Conservation (phyloP, 2,888 invertebrate genomes). For the Diarsia rubi region DNA sequence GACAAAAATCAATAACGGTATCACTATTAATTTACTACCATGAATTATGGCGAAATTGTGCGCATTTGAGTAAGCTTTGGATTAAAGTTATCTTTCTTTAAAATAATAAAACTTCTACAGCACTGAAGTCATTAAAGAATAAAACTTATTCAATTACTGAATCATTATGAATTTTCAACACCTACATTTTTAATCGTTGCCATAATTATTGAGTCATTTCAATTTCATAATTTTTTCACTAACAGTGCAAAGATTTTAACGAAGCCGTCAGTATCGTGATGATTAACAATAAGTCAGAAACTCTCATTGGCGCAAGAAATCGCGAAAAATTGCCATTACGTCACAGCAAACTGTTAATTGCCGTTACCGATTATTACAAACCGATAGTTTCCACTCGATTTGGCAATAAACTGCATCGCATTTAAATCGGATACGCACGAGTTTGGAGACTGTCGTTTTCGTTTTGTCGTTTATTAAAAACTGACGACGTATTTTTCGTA, state of each 20-base stretch:
- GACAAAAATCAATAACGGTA: background rate
- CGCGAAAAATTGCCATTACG: constrained; percentile 84
- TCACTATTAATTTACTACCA: background rate
- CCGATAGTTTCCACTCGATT: constrained; percentile 82
- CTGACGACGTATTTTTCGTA: background rate
- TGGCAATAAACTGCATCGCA: constrained; percentile 73
- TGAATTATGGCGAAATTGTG: background rate
- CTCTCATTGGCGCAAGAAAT: constrained; percentile 85
- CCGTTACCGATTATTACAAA: constrained; percentile 85
- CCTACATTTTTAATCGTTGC: background rate
- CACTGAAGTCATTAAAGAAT: background rate
- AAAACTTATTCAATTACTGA: background rate
- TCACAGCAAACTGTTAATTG: constrained; percentile 83
- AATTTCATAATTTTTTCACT: constrained; percentile 24
- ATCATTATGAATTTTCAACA: background rate
- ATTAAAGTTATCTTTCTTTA: background rate
- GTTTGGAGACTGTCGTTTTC: constrained; percentile 59
- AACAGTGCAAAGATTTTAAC: constrained; percentile 14
- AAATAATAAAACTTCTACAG: background rate
- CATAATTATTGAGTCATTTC: constrained; percentile 12
- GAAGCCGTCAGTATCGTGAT: constrained; percentile 77
- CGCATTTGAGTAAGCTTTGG: background rate
- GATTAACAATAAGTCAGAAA: constrained; percentile 83
- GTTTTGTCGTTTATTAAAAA: constrained; percentile 50
- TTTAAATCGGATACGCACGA: constrained; percentile 70